Evolutionary conservation across 2,888 invertebrate genomes (phyloP).

Genomic region (Junonia oenone): DNA sequence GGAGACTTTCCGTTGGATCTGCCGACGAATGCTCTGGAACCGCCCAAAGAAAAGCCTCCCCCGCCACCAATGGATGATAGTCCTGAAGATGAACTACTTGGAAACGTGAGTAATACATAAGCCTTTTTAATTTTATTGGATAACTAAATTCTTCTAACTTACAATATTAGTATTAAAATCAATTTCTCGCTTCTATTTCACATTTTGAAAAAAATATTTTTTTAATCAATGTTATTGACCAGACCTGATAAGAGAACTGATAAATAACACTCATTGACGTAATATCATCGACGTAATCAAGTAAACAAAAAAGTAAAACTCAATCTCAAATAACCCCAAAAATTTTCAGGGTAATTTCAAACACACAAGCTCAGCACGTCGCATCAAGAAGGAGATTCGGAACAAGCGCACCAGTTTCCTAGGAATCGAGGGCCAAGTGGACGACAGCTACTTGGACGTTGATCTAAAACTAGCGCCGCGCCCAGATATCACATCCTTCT

Average conservation of each 20-base stretch:
- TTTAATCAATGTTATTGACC: neutral
- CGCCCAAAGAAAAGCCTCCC: conserved; percentile 92
- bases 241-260: neutral
- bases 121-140: no score
- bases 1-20: conserved; percentile 78
- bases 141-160: no score
- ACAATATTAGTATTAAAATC: no score
- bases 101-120: conserved; percentile 72
- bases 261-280: no score
- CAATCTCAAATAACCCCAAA: neutral
- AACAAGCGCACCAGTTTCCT: conserved; percentile 92
- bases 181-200: no score
- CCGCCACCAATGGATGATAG: conserved; percentile 84
- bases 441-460: conserved; percentile 84
- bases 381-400: conserved; percentile 91
- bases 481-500: conserved; percentile 88
- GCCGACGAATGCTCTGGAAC: conserved; percentile 81
- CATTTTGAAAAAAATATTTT: no score
- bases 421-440: conserved; percentile 87
- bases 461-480: conserved; percentile 85
- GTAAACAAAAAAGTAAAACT: neutral
- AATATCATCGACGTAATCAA: no score
- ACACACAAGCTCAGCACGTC: conserved; percentile 88
- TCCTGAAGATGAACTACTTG: conserved; percentile 63
- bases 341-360: conserved; percentile 79